Percentiles rank a stretch among this genome's conserved stretches.
phyloP scores from a whole-genome alignment of 2,888 invertebrate species.

The Myathropa florea region DNA sequence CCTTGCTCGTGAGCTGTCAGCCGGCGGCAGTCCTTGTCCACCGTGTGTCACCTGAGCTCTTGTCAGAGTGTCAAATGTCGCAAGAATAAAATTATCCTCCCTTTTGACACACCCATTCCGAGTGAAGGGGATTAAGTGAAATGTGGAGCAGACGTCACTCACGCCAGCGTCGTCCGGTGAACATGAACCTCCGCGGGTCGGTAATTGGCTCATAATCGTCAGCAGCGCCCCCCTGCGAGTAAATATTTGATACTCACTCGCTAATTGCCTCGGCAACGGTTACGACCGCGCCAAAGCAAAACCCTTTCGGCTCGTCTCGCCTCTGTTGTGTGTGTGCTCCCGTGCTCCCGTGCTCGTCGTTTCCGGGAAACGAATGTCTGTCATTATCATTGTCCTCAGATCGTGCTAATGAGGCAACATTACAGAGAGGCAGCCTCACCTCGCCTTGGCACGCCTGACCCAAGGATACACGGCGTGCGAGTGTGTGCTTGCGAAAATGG shows the following conservation, averaged over 20 bases:
- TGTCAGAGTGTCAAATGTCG: constrained; percentile 56
- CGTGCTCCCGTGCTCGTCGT: no score
- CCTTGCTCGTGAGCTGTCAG: constrained; percentile 49
- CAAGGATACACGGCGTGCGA: neutral
- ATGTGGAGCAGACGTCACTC: constrained; percentile 29
- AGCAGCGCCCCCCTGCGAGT: constrained; percentile 29
- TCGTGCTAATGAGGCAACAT: constrained; percentile 64
- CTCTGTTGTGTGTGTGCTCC: constrained; percentile 12
- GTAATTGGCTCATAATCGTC: constrained; percentile 32
- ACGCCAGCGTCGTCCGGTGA: neutral
- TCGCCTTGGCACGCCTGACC: neutral
- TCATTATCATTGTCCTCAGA: constrained; percentile 42
- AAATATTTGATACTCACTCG: constrained; percentile 43
- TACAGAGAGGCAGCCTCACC: constrained; percentile 27
- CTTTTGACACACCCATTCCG: neutral
- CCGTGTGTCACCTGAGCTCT: constrained; percentile 62
- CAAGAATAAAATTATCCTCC: constrained; percentile 15
- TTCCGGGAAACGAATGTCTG: constrained; percentile 63
- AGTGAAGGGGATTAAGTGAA: neutral
- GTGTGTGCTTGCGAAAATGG: constrained; percentile 26
- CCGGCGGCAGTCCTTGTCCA: constrained; percentile 1
- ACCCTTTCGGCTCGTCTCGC: no score
- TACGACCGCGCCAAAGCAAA: neutral
- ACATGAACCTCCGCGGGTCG: neutral
- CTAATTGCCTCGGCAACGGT: constrained; percentile 37